phyloP scores from a whole-genome alignment of 2,888 invertebrate genomes.

The Amiota mariae region DNA sequence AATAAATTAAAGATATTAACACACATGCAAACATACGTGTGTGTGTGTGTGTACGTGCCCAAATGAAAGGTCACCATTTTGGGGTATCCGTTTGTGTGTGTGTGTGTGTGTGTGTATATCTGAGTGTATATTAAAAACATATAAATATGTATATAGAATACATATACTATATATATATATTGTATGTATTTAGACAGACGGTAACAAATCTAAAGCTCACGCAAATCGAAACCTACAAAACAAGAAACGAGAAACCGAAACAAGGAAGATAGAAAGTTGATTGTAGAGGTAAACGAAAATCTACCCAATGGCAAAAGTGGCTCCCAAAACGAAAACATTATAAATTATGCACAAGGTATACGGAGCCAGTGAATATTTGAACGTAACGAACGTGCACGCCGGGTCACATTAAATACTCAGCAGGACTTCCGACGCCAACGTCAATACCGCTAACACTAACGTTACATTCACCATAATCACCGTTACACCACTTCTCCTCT shows the following conservation, averaged over 20 bases:
- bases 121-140: no score
- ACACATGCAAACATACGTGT: neutral
- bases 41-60: no score
- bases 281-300: neutral
- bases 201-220: neutral
- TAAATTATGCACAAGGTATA: constrained; percentile 22
- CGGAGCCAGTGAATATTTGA: neutral
- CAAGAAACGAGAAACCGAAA: constrained; percentile 1
- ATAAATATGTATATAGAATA: neutral
- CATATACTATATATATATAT: neutral
- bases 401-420: neutral
- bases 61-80: no score
- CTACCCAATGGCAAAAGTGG: neutral
- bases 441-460: no score
- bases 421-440: neutral
- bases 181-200: neutral
- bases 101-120: no score
- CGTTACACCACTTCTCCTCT: no score
- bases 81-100: no score
- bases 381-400: neutral
- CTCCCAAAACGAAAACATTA: neutral
- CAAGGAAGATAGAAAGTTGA: neutral
- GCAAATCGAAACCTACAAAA: constrained; percentile 11
- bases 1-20: neutral
- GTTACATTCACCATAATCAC: no score